Evolutionary conservation across 2,797 vertebrate genomes (phyloP).

Genomic region (Discoglossus pictus): DNA sequence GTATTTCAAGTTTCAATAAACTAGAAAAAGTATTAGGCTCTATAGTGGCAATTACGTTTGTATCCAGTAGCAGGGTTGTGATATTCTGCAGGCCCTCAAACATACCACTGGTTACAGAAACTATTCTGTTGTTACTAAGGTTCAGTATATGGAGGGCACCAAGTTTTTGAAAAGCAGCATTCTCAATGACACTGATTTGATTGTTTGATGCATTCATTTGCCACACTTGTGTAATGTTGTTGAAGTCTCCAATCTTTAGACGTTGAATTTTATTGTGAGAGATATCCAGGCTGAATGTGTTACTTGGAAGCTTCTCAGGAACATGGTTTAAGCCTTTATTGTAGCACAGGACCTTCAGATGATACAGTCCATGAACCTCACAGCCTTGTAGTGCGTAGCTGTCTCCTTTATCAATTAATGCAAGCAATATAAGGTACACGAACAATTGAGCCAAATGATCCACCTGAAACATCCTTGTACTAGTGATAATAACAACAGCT

Average conservation of each 20-base stretch:
- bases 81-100: slow-evolving; percentile 66
- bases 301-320: slow-evolving; percentile 62
- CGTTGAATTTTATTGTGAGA: slow-evolving; percentile 59
- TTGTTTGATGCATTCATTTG: slow-evolving; percentile 59
- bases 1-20: slow-evolving; percentile 53
- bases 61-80: slow-evolving; percentile 51
- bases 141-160: slow-evolving; percentile 57
- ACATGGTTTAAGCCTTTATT: slow-evolving; percentile 28
- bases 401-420: slow-evolving; percentile 11
- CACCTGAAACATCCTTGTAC: neutral
- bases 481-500: neutral
- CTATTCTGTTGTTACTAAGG: slow-evolving; percentile 62
- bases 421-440: slow-evolving; percentile 8
- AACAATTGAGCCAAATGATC: slow-evolving; percentile 6
- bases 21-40: slow-evolving; percentile 54
- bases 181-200: slow-evolving; percentile 48
- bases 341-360: slow-evolving; percentile 59
- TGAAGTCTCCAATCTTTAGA: slow-evolving; percentile 59
- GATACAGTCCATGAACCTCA: slow-evolving; percentile 42
- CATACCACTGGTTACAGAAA: slow-evolving; percentile 40
- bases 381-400: slow-evolving; percentile 61
- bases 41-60: slow-evolving; percentile 57
- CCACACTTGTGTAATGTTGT: slow-evolving; percentile 43
- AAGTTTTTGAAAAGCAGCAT: slow-evolving; percentile 55
- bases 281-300: slow-evolving; percentile 58